Base-by-base conservation (phyloP, 2,113 vertebrate genomes). In the Leptobrachium leishanense region DNA sequence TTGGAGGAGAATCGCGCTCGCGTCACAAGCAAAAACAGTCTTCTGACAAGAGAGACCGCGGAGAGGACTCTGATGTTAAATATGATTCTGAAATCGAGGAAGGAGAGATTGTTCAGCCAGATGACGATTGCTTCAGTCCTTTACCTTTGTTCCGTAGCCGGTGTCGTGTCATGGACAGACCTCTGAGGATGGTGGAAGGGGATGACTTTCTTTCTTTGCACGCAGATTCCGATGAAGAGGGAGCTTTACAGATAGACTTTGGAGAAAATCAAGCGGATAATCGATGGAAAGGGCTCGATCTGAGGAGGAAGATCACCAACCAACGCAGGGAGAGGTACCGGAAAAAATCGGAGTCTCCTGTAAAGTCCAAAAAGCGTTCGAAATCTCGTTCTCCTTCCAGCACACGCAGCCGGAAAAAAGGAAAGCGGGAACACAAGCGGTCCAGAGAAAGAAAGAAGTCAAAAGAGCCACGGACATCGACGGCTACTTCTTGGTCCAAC, bases 81-180 rank as follows among this genome's bases (percentile, higher is more conserved):
- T 80, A 91, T 40, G 89, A 95, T 75, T 95, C 95, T 0, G 96
- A 97, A 84, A 95, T 96, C 1, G 96, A 98, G 85, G 96, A 98
- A 73, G 96, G 96, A 0, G 96, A 97, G 87, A 97, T 97, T 1
- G 95, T 96, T 15, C 88, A 88, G 0, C 90, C 91, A 54, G 91
- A 91, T 6, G 88, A 92, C 44, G 83, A 87, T 46, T 69, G 87
- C 1, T 84, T 87, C 63, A 87, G 89, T 0, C 84, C 87, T 0
- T 74, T 85, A 2, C 75, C 87, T 0, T 73, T 89, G 0, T 90
- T 91, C 71, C 86, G 88, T 1, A 44, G 46, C 57, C 20, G 62
- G 43, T 6, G 12, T 50, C 72, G 81, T 10, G 76, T 76, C 5
- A 53, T 82, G 40, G 66, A 72, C 12, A 81, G 93, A 5, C 91